A percentile compares a stretch with the other conserved stretches of the same genome.
phyloP scores from a whole-genome alignment of 2,797 vertebrate species.

The Poeciliopsis gracilis region DNA sequence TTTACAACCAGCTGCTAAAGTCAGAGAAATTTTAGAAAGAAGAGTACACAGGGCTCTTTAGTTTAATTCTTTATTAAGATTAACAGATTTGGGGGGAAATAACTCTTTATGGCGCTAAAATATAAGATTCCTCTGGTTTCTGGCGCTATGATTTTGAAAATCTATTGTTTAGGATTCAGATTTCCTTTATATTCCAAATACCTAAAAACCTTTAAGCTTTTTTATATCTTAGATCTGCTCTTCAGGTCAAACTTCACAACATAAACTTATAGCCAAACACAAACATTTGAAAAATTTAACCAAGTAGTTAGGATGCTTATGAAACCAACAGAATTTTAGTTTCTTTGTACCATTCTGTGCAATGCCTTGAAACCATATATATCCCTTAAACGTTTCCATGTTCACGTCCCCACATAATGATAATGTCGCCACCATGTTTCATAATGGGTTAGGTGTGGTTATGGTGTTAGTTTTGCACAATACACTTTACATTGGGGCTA shows the following conservation, averaged over 20 bases:
- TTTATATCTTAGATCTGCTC: neutral
- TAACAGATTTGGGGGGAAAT: neutral
- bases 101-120: neutral
- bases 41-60: neutral
- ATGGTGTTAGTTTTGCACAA: neutral
- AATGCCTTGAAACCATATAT: neutral
- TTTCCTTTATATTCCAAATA: neutral
- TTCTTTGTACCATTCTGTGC: no score
- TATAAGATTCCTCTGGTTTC: neutral
- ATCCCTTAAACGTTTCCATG: no score
- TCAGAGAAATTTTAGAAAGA: neutral
- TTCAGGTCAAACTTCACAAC: neutral
- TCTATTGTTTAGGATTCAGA: conserved; percentile 2
- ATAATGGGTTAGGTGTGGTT: neutral
- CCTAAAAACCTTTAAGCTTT: neutral
- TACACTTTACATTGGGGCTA: neutral
- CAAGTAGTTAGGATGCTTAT: neutral
- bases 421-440: neutral
- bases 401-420: neutral
- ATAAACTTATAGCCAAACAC: neutral
- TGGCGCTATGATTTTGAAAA: neutral
- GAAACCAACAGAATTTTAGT: neutral
- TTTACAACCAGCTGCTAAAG: neutral
- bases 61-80: neutral
- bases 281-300: neutral